Evolutionary conservation across 1,140 invertebrate genomes (phyloP), one percentile per base, ranked within the genome.

Genomic region (Drosophila tristis): DNA sequence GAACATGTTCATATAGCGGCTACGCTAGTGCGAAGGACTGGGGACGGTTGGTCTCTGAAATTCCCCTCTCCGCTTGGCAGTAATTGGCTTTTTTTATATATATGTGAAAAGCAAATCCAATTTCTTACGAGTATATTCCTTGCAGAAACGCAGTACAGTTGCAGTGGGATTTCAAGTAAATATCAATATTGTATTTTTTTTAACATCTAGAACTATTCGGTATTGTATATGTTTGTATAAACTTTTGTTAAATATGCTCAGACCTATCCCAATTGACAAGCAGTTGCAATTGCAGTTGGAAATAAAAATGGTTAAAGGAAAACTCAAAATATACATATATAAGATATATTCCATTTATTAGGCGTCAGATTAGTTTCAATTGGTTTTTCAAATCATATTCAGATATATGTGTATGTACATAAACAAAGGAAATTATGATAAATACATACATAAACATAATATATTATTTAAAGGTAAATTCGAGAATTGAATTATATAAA

Each of bases 281-380:
- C 68, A 78, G 63, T 75, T 74, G 49, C 26, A 2, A 26, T 25
- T 44, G 3, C 2, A 44, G 35, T 39, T 39, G 35, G 11, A 58
- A 58, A 55, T 13, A 7, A 62, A 44, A 2, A 39, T 2, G 23
- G 60, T 45, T 25, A 47, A 39, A 35, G 29, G 49, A 48, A 35
- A 39, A 64, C 55, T 53, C 20, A 60, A 72, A 61, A 66, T 35
- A 20, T 49, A 15, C 31, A 31, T 66, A 80, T 57, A 13, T 70
- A 80, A 63, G 74, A 81, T 85, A 81, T 61, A 65, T 65, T 85
- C 78, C 81, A 82, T 86, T 86, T 87, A 87, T 86, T 86, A 72
- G 80, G 72, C 53, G 81, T 85, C 81, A 85, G 49, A 87, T 82
- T 80, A 86, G 73, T 86, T 74, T 64, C 48, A 58, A 51, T 67